A percentile compares a stretch with the other conserved stretches of the same genome.
These are phyloP conservation scores for Theretra japonica DNA, from an alignment of 2,888 invertebrate genomes.

Conservation along the genomic window DNA sequence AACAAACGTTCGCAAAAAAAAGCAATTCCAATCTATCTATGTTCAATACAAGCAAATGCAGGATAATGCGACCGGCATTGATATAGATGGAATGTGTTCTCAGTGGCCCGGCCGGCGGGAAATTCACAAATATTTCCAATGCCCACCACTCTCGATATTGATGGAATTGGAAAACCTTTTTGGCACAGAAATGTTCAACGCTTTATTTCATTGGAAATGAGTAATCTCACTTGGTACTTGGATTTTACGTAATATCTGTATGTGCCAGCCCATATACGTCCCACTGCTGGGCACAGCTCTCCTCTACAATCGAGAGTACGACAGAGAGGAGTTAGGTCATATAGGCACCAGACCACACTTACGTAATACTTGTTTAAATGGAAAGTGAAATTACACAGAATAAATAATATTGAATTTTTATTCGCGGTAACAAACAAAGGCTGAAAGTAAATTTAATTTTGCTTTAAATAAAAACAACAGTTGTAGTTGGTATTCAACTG, in stretches of 20 bases:
- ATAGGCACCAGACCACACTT: too few relatives aligned
- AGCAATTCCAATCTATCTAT: background rate
- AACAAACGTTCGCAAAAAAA: background rate
- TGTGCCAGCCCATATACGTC: too few relatives aligned
- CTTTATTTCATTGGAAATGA: slow-evolving; percentile 18
- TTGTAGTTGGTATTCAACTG: too few relatives aligned
- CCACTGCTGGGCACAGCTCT: too few relatives aligned
- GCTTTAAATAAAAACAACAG: too few relatives aligned
- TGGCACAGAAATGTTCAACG: slow-evolving; percentile 13
- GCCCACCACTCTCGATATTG: slow-evolving; percentile 29
- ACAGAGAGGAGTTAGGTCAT: too few relatives aligned
- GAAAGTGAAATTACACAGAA: too few relatives aligned
- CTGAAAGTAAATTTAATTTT: too few relatives aligned
- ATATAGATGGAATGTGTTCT: slow-evolving; percentile 19
- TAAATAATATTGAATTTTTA: too few relatives aligned
- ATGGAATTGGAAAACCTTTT: slow-evolving; percentile 31
- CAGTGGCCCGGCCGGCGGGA: background rate
- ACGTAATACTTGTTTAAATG: too few relatives aligned
- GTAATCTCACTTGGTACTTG: slow-evolving; percentile 4
- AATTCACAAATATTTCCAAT: slow-evolving; percentile 29
- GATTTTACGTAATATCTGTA: background rate
- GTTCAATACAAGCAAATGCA: slow-evolving; percentile 3
- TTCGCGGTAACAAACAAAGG: too few relatives aligned
- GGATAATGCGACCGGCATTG: slow-evolving; percentile 3
- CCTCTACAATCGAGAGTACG: too few relatives aligned